Evolutionary conservation across 2,113 vertebrate genomes (phyloP), one percentile per base, ranked within the genome.

Genomic region (Sminthopsis crassicaudata): DNA sequence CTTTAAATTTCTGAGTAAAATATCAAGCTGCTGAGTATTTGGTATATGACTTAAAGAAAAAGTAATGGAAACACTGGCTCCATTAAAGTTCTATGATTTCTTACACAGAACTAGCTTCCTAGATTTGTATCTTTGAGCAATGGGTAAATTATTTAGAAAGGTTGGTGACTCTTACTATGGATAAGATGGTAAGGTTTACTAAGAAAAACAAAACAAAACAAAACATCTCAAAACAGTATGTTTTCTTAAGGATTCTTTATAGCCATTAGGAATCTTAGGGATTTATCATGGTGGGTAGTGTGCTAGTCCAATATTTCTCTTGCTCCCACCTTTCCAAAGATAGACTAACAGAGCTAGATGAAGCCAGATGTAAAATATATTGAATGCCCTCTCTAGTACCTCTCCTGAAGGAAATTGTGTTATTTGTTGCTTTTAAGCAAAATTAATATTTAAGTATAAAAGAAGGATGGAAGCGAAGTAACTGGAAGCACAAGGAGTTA

Each of bases 31-130:
- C 42, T 92, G 51, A 46, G 92, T 88, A 90, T 91, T 95, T 57
- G 52, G 50, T 60, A 51, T 94, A 84, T 57, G 95, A 27, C 92
- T 95, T 91, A 96, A 96, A 96, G 94, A 96, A 96, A 92, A 91
- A 96, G 67, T 50, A 94, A 26, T 95, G 67, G 76, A 88, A 95
- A 95, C 5, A 0, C 76, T 95, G 26, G 42, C 48, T 53, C 95
- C 89, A 46, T 54, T 94, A 96, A 96, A 94, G 1, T 84, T 96
- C 91, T 1, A 2, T 67, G 90, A 92, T 52, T 96, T 89, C 53
- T 92, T 91, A 96, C 60, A 96, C 22, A 94, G 94, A 91, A 24
- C n/a, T 2, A 23, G 93, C 91, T 89, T 97, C 50, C 90, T 89
- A 26, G 55, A 10, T 36, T 67, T 55, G 22, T 16, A 25, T 67